A percentile compares a stretch with the other conserved stretches of the same genome.
These are phyloP conservation scores for Ornithoptera priamus DNA, from an alignment of 2,888 invertebrate genomes.

Conservation along the genomic window DNA sequence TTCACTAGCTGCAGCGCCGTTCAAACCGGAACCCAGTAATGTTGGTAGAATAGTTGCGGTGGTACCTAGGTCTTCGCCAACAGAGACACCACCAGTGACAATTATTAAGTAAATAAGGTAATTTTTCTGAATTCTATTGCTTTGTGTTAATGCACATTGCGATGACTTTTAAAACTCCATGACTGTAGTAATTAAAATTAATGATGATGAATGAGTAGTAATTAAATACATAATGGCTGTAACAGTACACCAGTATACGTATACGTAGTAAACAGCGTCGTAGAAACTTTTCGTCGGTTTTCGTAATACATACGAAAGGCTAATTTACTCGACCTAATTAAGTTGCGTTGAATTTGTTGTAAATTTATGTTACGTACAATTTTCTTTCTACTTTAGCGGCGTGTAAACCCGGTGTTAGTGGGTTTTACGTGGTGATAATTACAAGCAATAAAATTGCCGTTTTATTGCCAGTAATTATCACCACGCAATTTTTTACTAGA, in stretches of 20 bases:
- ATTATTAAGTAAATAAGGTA: too few relatives aligned
- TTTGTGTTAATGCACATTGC: not conserved
- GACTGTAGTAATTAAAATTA: not conserved
- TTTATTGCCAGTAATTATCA: not conserved
- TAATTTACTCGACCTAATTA: constrained; percentile 22
- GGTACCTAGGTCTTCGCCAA: too few relatives aligned
- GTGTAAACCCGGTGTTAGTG: too few relatives aligned
- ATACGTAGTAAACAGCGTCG: constrained; percentile 6
- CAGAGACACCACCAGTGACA: too few relatives aligned
- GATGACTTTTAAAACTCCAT: not conserved
- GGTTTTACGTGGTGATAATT: too few relatives aligned
- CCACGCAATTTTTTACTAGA: too few relatives aligned
- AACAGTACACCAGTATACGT: constrained; percentile 5
- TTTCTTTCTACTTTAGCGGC: too few relatives aligned
- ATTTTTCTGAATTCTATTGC: not conserved
- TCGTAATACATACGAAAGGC: constrained; percentile 6
- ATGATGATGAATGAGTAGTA: not conserved
- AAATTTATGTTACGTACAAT: constrained; percentile 12
- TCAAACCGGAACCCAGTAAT: too few relatives aligned
- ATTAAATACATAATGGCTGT: not conserved
- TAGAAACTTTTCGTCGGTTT: constrained; percentile 16
- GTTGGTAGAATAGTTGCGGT: too few relatives aligned
- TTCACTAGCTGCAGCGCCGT: too few relatives aligned
- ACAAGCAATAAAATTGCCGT: not conserved
- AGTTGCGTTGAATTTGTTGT: constrained; percentile 14